phyloP scores from a whole-genome alignment of 2,797 vertebrate species.

The Siniperca obscura region DNA sequence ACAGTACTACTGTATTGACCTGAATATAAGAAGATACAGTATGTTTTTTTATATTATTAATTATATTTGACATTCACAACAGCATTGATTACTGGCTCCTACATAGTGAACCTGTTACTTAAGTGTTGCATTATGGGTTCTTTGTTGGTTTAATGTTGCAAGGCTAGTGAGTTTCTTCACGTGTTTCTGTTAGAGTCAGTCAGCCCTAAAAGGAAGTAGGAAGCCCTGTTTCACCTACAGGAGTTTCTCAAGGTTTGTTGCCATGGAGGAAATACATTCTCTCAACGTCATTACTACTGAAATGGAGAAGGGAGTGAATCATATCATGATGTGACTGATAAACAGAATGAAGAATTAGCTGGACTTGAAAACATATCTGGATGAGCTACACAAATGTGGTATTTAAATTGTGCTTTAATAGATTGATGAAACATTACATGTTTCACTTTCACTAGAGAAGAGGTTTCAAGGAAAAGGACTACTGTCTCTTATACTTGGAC shows the following conservation, averaged over 20 bases:
- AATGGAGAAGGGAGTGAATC: neutral
- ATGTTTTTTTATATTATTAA: neutral
- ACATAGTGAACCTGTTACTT: neutral
- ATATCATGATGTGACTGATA: slow-evolving; percentile 1
- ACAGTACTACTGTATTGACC: neutral
- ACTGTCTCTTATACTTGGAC: neutral
- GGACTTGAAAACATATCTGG: neutral
- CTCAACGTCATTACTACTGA: neutral
- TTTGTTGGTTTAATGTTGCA: neutral
- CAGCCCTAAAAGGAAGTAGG: too few species aligned
- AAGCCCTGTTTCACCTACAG: neutral
- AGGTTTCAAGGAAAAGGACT: neutral
- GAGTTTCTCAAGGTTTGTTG: slow-evolving; percentile 7
- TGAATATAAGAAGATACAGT: neutral
- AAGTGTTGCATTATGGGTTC: neutral
- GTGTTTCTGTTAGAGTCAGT: neutral
- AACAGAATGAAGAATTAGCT: neutral
- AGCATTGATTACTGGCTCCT: neutral
- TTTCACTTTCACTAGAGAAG: neutral
- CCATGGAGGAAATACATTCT: neutral
- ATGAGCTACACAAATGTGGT: neutral
- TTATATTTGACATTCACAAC: neutral
- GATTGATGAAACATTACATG: neutral
- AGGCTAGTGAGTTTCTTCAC: neutral
- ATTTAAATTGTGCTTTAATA: neutral